A percentile compares a stretch with the other conserved stretches of the same genome.
Conservation (phyloP, 2,113 vertebrate genomes). For the Pelecanus crispus region DNA sequence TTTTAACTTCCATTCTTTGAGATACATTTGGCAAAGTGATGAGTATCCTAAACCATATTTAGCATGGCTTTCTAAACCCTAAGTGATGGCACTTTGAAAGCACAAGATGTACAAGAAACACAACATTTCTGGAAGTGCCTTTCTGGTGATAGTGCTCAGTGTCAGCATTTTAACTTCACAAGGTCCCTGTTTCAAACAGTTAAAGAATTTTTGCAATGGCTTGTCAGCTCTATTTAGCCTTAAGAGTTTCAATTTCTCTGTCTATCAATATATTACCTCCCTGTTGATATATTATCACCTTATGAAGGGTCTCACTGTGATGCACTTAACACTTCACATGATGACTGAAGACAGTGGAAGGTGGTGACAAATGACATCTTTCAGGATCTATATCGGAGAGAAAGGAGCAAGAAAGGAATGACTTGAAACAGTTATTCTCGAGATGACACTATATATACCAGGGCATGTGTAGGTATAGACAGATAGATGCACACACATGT, state of each 20-base stretch:
- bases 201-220: background rate
- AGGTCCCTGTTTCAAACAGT: background rate
- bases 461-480: background rate
- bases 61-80: background rate
- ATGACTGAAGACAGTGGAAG: background rate
- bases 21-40: background rate
- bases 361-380: background rate
- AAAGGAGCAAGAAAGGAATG: background rate
- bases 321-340: background rate
- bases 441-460: background rate
- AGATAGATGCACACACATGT: background rate
- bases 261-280: background rate
- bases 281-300: background rate
- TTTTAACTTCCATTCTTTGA: background rate
- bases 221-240: background rate
- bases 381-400: background rate
- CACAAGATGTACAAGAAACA: background rate
- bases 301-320: background rate
- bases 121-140: background rate
- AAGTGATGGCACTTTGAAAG: background rate
- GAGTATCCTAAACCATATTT: background rate
- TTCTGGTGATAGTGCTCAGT: background rate
- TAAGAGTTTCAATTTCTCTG: background rate
- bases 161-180: background rate
- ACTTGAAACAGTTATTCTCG: background rate